Evolutionary conservation across 2,888 invertebrate species (phyloP), one percentile per base, ranked within the genome.

Genomic region (Tipula confusa): DNA sequence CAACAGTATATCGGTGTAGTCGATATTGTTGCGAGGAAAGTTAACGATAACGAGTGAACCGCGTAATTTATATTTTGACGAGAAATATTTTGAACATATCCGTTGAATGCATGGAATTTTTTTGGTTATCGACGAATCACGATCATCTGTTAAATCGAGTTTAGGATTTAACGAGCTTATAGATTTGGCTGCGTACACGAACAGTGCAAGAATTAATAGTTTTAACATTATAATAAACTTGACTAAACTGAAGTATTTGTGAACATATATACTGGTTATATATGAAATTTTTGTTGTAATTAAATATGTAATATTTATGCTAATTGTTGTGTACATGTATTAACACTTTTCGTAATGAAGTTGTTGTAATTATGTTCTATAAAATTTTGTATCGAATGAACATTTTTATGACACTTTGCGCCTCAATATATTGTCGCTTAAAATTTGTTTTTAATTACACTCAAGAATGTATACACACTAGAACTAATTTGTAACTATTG

Each of bases 1-100:
- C 7, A 64, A 9, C 1, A 64, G 9, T 18, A 64, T 1, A 24
- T 64, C 64, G 64, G 64, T 64, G 11, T 64, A 64, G 4, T 64
- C 64, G 64, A 11, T 64, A 64, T 64, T 64, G 24, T 64, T 9
- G 1, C 7, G 38, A 9, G 64, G 79, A 13, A 84, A 6, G 79
- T 83, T 85, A 5, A 85, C 64, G 13, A 85, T 64, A 0, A 85
- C 82, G 3, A 84, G 83, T 9, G 85, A 85, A 0, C 85, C 85
- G 6, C 83, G 83, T 1, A 84, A 43, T 36, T 83, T 48, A 82
- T 84, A 43, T 11, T 84, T 84, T 0, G 83, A 84, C 11, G 84
- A 84, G 82, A 85, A 85, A 79, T 85, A 85, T 82, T 84, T 85
- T 79, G 84, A 48, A 38, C 83, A 84, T 82, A 84, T 83, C 11